Conservation (phyloP, 2,113 vertebrate genomes). For the Engystomops pustulosus region DNA sequence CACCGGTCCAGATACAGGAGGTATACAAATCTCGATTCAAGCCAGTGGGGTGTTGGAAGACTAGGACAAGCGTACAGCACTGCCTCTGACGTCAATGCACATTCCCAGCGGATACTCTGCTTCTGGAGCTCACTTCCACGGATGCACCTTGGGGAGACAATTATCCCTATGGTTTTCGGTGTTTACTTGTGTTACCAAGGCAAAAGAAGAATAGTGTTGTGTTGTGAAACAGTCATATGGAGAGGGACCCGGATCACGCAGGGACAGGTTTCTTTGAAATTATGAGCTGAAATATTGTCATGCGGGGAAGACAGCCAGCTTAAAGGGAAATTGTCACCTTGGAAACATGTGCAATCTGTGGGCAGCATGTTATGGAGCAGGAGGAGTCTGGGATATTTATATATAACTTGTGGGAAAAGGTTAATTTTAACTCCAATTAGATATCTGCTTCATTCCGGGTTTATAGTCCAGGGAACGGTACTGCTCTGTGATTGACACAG, state of each 20-base stretch:
- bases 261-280: background rate
- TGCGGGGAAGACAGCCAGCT: no score
- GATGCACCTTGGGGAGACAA: constrained; percentile 45
- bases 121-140: constrained; percentile 29
- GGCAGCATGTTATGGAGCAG: no score
- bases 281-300: background rate
- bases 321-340: no score
- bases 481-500: no score
- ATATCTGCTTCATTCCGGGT: no score
- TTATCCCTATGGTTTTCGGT: constrained; percentile 51
- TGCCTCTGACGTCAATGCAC: constrained; percentile 48
- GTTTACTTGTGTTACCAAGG: constrained; percentile 48
- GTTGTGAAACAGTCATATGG: constrained; percentile 19
- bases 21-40: background rate
- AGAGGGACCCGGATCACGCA: background rate
- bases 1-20: background rate
- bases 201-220: background rate
- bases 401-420: no score
- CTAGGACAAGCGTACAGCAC: constrained; percentile 26
- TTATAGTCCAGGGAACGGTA: no score
- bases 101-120: constrained; percentile 30
- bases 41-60: constrained; percentile 1
- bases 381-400: no score
- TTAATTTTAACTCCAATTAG: no score
- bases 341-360: no score